phyloP scores from a whole-genome alignment of 2,113 vertebrate genomes.

The Eudyptes chrysolophus region DNA sequence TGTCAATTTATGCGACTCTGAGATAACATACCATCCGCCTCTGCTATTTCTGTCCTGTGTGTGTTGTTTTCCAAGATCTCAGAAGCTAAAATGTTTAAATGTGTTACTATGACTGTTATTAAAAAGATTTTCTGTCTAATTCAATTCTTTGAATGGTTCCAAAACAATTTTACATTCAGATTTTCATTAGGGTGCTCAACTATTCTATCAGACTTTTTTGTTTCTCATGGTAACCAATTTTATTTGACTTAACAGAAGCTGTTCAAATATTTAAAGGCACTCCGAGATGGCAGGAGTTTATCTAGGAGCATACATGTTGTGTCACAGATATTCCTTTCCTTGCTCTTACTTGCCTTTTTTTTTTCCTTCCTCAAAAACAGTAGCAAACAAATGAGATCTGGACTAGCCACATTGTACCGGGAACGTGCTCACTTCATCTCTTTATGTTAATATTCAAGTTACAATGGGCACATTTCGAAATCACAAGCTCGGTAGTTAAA shows the following conservation, averaged over 20 bases:
- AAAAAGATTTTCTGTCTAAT: constrained; percentile 18
- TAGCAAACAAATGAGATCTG: constrained; percentile 33
- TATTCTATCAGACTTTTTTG: constrained; percentile 62
- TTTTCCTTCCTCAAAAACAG: background rate
- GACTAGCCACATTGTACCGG: background rate
- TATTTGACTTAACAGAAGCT: constrained; percentile 61
- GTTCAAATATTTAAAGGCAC: constrained; percentile 68
- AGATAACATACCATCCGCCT: background rate
- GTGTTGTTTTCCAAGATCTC: constrained; percentile 15
- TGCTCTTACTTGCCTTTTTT: background rate
- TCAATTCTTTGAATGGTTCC: background rate
- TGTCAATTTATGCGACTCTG: background rate
- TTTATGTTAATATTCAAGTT: constrained; percentile 54
- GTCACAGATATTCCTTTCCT: constrained; percentile 56
- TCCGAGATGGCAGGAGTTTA: constrained; percentile 69
- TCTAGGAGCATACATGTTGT: constrained; percentile 63
- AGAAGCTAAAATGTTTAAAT: constrained; percentile 22
- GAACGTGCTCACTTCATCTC: constrained; percentile 26
- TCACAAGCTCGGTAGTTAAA: constrained; percentile 16
- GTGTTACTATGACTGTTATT: background rate
- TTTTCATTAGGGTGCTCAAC: constrained; percentile 19
- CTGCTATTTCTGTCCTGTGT: background rate
- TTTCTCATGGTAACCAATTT: constrained; percentile 70
- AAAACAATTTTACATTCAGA: background rate
- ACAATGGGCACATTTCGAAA: constrained; percentile 48